Percentiles rank a stretch among this genome's conserved stretches.
These are phyloP conservation scores for Oncopeltus fasciatus DNA, from an alignment of 1,140 invertebrate genomes.

Conservation along the genomic window DNA sequence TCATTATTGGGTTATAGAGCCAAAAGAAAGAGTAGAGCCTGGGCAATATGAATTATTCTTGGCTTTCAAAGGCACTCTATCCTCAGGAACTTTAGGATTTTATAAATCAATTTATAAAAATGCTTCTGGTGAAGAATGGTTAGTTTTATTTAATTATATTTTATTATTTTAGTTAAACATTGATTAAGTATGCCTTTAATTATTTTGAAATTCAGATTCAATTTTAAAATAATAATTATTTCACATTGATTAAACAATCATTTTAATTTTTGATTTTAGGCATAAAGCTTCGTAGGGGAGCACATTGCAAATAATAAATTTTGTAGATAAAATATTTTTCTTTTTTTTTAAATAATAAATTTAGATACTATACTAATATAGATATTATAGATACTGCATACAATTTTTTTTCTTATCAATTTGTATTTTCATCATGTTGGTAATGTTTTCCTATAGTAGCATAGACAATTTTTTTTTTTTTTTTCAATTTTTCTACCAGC, in stretches of 20 bases:
- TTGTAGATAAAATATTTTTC: too few species aligned
- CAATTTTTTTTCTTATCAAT: too few species aligned
- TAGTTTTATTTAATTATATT: not conserved
- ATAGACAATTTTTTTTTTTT: too few species aligned
- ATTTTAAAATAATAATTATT: not conserved
- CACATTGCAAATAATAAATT: not conserved
- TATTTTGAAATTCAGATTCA: not conserved
- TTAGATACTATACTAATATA: too few species aligned
- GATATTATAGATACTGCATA: too few species aligned
- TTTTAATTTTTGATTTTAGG: not conserved
- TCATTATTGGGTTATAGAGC: slow-evolving; percentile 3
- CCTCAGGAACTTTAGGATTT: not conserved
- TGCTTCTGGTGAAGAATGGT: not conserved
- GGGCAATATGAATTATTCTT: not conserved
- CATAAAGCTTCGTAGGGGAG: not conserved
- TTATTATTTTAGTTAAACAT: not conserved
- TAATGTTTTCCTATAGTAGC: too few species aligned
- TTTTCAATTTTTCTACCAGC: too few species aligned
- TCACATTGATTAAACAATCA: not conserved
- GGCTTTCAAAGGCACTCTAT: not conserved
- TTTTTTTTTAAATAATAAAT: too few species aligned
- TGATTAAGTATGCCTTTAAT: not conserved
- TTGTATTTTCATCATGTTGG: too few species aligned
- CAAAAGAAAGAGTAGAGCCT: not conserved
- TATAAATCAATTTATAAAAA: not conserved